A percentile compares a stretch with the other conserved stretches of the same genome.
Evolutionary conservation across 2,888 invertebrate species (phyloP).

Genomic region (Himalopsyche anomala): DNA sequence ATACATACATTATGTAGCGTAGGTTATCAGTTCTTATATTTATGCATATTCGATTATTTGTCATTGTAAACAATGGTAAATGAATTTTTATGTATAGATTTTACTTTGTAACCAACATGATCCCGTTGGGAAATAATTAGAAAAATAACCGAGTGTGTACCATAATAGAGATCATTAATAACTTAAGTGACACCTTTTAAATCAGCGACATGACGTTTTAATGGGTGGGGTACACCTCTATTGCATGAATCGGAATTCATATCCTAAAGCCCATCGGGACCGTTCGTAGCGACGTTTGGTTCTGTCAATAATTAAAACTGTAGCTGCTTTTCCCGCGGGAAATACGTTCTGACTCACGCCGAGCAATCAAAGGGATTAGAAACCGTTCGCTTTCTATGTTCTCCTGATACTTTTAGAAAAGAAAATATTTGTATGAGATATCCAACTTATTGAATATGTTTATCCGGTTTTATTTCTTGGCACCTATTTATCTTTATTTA

Average conservation of each 20-base stretch:
- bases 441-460: too few relatives aligned
- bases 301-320: conserved; percentile 14
- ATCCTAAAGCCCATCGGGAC: background rate
- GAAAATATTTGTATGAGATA: too few relatives aligned
- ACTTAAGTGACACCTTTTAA: background rate
- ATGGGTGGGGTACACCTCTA: background rate
- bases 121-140: background rate
- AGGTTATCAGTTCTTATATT: too few relatives aligned
- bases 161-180: background rate
- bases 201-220: background rate
- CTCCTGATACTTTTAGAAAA: background rate
- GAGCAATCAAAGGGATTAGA: background rate
- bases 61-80: too few relatives aligned
- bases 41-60: too few relatives aligned
- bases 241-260: conserved; percentile 16
- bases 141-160: background rate
- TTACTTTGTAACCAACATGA: too few relatives aligned
- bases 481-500: too few relatives aligned
- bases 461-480: too few relatives aligned
- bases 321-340: background rate
- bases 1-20: too few relatives aligned
- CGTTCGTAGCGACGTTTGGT: background rate
- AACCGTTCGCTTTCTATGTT: background rate
- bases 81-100: too few relatives aligned
- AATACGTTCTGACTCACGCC: background rate